Base-by-base conservation (phyloP, 2,888 invertebrate genomes). In the Drosophila barbarae region DNA sequence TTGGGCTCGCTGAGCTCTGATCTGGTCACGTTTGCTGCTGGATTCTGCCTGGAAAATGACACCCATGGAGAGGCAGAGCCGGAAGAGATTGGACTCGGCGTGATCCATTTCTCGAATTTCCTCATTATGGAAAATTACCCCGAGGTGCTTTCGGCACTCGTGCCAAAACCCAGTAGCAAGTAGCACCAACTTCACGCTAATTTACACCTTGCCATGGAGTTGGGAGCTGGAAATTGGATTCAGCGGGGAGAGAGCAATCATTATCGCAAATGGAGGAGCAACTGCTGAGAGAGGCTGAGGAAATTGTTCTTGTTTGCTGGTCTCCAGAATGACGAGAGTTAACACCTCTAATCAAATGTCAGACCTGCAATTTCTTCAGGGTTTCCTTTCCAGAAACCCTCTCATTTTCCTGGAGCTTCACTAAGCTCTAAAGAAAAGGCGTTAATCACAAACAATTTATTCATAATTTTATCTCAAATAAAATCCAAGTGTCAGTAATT, bases 1-100 rank as follows among this genome's bases (percentile, higher is more conserved):
- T 60, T 60, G 44, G n/a, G 21, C 26, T n/a, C 10, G 8, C 13
- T 35, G 32, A 36, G 28, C 65, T 42, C 54, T 42, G 30, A 46
- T 61, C 46, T 61, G 74, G 73, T 84, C 84, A 84, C 73, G 84
- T 78, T 78, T 69, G 42, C 36, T 32, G 57, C 36, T 32, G 57
- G 72, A 72, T 79, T 79, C 83, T 74, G 75, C 39, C 52, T 59
- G 64, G 56, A 32, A 57, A 66, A 41, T 76, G 75, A 76, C 78
- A 75, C 54, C 66, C 44, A 69, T 47, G 60, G 30, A 65, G 65
- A 9, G 42, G 44, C 50, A 34, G 47, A 55, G 41, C 66, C 36
- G 63, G 52, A 72, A 57, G 70, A 58, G 79, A 66, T 70, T 49
- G 46, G 51, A 58, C 39, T 18, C 26, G 10, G 18, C 30, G 32